Evolutionary conservation across 2,888 invertebrate species (phyloP).

Genomic region (Leptinotarsa rubiginosa): DNA sequence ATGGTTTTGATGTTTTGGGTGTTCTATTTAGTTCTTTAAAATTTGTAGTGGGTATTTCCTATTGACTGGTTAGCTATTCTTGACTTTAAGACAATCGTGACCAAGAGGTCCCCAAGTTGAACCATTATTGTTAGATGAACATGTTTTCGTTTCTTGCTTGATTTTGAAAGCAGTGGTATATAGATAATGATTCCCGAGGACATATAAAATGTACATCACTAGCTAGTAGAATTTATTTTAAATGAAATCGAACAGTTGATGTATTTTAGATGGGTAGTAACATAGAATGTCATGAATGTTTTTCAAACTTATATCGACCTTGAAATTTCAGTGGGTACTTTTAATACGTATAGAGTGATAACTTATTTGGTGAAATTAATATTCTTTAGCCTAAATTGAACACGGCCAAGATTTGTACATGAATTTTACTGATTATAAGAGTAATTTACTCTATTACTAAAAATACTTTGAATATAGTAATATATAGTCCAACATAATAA

Average conservation of each 20-base stretch:
- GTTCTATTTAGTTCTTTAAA: neutral
- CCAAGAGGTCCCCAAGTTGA: conserved; percentile 4
- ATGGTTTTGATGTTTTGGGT: conserved; percentile 6
- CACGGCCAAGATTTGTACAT: too few species aligned
- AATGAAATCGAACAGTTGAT: neutral
- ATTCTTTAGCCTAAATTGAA: too few species aligned
- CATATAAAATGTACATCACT: neutral
- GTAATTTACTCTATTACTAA: too few species aligned
- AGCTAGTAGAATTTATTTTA: neutral
- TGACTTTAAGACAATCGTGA: neutral
- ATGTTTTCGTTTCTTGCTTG: neutral
- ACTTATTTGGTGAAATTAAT: too few species aligned
- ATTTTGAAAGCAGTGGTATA: neutral
- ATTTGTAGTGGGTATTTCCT: conserved; percentile 1
- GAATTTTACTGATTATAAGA: too few species aligned
- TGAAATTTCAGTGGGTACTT: neutral
- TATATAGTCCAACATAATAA: too few species aligned
- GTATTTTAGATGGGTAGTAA: neutral
- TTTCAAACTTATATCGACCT: neutral
- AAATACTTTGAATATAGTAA: too few species aligned
- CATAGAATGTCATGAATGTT: neutral
- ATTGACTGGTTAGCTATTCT: neutral
- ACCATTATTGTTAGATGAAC: neutral
- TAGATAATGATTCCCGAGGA: neutral
- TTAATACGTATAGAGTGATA: neutral